phyloP scores from a whole-genome alignment of 1,140 invertebrate species.

The Drosophila aff. region DNA sequence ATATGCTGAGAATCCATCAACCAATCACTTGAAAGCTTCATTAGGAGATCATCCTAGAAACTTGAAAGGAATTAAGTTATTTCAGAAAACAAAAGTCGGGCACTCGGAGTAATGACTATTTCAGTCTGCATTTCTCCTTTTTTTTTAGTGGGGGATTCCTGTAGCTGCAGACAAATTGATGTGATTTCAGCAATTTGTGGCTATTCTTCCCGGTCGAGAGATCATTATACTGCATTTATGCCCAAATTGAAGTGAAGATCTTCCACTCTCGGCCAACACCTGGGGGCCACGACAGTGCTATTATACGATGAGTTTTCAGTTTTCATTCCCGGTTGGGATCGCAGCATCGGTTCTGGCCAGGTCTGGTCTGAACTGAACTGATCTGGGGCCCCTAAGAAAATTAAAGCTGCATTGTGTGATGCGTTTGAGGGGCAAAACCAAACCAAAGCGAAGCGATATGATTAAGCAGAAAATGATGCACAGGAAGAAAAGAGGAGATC shows the following conservation, averaged over 20 bases:
- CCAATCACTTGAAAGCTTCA: constrained; percentile 32
- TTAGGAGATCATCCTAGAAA: constrained; percentile 29
- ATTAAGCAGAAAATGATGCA: constrained; percentile 65
- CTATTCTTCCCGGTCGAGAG: constrained; percentile 37
- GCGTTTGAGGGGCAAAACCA: constrained; percentile 45
- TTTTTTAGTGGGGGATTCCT: constrained; percentile 22
- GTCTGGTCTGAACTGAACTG: constrained; percentile 24
- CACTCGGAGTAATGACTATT: constrained; percentile 14
- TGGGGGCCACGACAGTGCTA: constrained; percentile 62
- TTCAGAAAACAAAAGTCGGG: constrained; percentile 38
- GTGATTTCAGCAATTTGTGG: constrained; percentile 50
- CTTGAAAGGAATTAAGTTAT: constrained; percentile 36
- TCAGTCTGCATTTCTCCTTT: not conserved
- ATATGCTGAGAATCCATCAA: constrained; percentile 18
- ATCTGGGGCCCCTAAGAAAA: constrained; percentile 47
- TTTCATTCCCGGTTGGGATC: constrained; percentile 34
- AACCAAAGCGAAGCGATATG: constrained; percentile 53
- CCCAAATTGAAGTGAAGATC: constrained; percentile 50
- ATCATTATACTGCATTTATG: constrained; percentile 55
- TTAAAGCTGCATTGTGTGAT: constrained; percentile 66
- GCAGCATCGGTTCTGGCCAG: constrained; percentile 17
- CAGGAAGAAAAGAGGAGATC: not conserved
- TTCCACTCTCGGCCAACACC: constrained; percentile 43
- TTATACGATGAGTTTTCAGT: constrained; percentile 76
- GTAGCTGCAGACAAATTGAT: constrained; percentile 47